These are phyloP conservation scores for Orthonychiurus folsomi DNA, from an alignment of 2,888 invertebrate species.

Conservation along the genomic window DNA sequence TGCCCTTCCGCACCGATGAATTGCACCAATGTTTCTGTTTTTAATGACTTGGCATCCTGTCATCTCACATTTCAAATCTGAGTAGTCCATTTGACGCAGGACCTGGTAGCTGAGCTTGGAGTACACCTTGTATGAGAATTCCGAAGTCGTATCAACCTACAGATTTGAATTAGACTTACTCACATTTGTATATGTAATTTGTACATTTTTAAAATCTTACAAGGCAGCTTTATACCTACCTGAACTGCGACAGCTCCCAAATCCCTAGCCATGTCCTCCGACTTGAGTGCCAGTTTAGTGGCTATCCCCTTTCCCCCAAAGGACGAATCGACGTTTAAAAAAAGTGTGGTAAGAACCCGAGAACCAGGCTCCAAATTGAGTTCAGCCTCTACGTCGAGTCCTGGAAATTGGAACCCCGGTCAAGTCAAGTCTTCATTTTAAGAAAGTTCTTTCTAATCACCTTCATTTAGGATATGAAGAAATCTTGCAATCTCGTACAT, in stretches of 20 bases:
- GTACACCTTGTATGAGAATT: conserved; percentile 21
- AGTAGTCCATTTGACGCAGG: conserved; percentile 11
- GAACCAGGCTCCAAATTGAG: background rate
- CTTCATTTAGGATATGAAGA: conserved; percentile 17
- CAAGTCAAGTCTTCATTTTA: too few relatives aligned
- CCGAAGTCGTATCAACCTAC: conserved; percentile 24
- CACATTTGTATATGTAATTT: too few relatives aligned
- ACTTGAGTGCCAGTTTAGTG: conserved; percentile 18
- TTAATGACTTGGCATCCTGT: background rate
- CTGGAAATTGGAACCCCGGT: background rate
- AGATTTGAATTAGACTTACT: background rate
- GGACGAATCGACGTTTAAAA: conserved; percentile 26
- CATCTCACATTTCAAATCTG: conserved; percentile 14
- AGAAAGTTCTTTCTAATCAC: too few relatives aligned
- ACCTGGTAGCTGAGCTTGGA: conserved; percentile 17
- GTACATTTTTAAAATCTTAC: too few relatives aligned
- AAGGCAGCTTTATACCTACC: conserved; percentile 12
- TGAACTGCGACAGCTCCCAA: conserved; percentile 16
- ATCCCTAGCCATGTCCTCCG: conserved; percentile 17
- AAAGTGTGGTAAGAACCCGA: conserved; percentile 17
- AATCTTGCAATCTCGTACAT: conserved; percentile 22
- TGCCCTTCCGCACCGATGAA: background rate
- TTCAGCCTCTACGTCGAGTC: background rate
- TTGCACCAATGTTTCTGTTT: background rate
- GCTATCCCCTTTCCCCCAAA: conserved; percentile 27